Percentiles rank a stretch among this genome's conserved stretches.
These are phyloP conservation scores for Aphaenogaster rudis DNA, from an alignment of 1,140 invertebrate species.

Conservation along the genomic window DNA sequence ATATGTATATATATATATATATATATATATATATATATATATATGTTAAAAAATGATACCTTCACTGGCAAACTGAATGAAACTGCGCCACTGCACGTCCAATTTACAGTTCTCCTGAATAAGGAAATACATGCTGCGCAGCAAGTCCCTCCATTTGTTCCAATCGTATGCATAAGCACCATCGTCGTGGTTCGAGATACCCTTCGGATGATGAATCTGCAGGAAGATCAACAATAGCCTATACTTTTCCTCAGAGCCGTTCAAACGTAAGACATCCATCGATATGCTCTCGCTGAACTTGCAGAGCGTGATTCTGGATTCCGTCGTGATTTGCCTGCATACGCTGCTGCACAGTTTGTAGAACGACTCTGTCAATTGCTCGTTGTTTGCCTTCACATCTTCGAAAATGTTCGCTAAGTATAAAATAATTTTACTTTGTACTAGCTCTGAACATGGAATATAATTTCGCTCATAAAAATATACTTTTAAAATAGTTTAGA, in stretches of 20 bases:
- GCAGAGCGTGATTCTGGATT: conserved; percentile 78
- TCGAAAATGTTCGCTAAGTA: conserved; percentile 72
- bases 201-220: conserved; percentile 81
- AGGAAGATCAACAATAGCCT: conserved; percentile 78
- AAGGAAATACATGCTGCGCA: conserved; percentile 75
- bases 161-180: conserved; percentile 74
- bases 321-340: conserved; percentile 77
- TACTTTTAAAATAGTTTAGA: not conserved
- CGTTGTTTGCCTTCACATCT: conserved; percentile 64
- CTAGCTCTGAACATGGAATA: not conserved
- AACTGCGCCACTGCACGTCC: conserved; percentile 64
- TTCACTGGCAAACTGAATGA: conserved; percentile 77
- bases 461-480: not conserved
- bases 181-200: conserved; percentile 66
- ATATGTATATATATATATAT: not conserved
- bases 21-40: not conserved
- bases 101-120: conserved; percentile 76
- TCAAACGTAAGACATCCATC: conserved; percentile 69
- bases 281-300: conserved; percentile 80
- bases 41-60: conserved; percentile 66
- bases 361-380: conserved; percentile 65
- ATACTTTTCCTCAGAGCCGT: conserved; percentile 78
- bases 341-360: conserved; percentile 76
- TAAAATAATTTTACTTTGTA: conserved; percentile 38
- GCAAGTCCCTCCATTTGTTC: conserved; percentile 77